Evolutionary conservation across 2,113 vertebrate genomes (phyloP).

Genomic region (Scalopus aquaticus): DNA sequence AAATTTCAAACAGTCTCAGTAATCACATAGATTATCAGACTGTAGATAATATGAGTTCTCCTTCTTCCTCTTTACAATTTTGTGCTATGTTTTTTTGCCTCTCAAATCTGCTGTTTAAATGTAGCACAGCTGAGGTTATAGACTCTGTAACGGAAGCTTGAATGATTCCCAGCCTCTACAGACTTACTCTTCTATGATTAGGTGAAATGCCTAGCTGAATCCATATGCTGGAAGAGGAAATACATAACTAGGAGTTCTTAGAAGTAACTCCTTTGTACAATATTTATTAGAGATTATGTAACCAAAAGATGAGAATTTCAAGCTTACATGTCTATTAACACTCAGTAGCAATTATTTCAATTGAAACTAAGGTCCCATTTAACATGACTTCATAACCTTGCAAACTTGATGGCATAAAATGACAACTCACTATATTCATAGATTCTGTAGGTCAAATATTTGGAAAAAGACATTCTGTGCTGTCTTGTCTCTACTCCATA

Average conservation of each 20-base stretch:
- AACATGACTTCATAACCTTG: not conserved
- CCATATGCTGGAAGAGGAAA: not conserved
- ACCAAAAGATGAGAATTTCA: not conserved
- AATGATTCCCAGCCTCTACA: not conserved
- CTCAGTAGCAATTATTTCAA: not conserved
- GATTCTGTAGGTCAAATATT: not conserved
- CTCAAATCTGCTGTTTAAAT: not conserved
- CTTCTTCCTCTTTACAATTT: not conserved
- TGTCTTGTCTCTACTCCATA: not conserved
- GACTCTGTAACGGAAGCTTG: not conserved
- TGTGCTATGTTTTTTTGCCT: not conserved
- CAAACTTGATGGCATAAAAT: not conserved
- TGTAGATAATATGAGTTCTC: not conserved
- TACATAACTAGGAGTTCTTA: not conserved
- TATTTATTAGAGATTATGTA: not conserved
- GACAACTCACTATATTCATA: not conserved
- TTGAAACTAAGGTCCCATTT: not conserved
- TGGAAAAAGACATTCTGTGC: not conserved
- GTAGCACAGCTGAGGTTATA: not conserved
- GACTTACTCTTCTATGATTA: not conserved
- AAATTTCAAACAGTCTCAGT: too few relatives aligned
- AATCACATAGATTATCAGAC: not conserved
- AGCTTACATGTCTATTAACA: not conserved
- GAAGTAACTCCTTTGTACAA: not conserved
- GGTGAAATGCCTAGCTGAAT: not conserved